phyloP scores from a whole-genome alignment of 1,140 invertebrate species.

The Tetragonula clypearis region DNA sequence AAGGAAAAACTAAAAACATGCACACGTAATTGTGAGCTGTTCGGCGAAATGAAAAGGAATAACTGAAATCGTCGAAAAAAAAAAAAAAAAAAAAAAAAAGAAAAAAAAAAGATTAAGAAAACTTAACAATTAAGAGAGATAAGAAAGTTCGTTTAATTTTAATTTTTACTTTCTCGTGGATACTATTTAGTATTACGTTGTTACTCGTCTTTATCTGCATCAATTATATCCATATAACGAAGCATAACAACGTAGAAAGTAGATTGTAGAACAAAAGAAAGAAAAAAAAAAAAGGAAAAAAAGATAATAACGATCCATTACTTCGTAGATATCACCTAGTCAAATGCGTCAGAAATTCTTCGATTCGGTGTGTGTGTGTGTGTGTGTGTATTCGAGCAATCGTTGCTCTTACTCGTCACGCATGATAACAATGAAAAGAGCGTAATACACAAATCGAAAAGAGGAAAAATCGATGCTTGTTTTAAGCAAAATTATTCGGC shows the following conservation, averaged over 20 bases:
- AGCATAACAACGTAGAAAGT: not conserved
- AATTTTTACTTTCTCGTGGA: not conserved
- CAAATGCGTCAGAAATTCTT: not conserved
- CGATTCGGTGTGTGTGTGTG: not conserved
- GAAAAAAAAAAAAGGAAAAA: not conserved
- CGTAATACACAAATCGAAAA: not conserved
- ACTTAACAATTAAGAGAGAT: too few relatives aligned
- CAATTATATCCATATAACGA: too few relatives aligned
- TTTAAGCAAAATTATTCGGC: slow-evolving; percentile 3
- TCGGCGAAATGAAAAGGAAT: not conserved
- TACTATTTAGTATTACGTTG: not conserved
- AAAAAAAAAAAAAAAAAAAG: too few relatives aligned
- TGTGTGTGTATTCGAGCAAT: not conserved
- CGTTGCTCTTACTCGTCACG: not conserved
- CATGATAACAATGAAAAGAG: not conserved
- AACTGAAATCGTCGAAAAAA: not conserved
- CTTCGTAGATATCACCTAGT: not conserved
- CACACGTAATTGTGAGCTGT: not conserved
- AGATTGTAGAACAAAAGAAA: not conserved
- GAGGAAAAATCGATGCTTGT: not conserved
- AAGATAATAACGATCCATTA: not conserved
- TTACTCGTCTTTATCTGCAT: not conserved
- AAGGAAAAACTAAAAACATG: not conserved
- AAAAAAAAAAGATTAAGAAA: too few relatives aligned
- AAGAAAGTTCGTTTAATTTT: not conserved